These are phyloP conservation scores for Doris montereyensis DNA, from an alignment of 2,888 invertebrate species.

Conservation along the genomic window DNA sequence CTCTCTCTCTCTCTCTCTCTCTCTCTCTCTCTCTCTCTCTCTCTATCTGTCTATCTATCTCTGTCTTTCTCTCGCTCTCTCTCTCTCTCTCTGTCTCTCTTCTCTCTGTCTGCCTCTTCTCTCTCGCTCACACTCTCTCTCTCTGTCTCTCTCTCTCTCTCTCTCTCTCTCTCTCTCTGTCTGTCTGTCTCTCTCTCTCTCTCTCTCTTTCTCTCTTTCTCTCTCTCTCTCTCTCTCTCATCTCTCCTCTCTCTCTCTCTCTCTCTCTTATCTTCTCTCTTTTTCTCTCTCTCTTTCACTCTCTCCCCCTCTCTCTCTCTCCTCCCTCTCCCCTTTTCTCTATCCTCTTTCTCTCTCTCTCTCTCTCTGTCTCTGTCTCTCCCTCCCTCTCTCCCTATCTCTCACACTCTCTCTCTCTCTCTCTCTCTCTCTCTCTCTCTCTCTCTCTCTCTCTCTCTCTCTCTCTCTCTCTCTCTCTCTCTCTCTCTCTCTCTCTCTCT, in stretches of 20 bases:
- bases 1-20: too few species aligned
- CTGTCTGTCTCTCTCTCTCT: background rate
- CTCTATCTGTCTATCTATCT: too few species aligned
- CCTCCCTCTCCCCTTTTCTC: background rate
- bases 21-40: too few species aligned
- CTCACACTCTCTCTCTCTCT: slow-evolving; percentile 16
- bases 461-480: background rate
- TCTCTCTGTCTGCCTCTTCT: too few species aligned
- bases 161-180: too few species aligned
- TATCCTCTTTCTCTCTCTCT: background rate
- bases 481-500: background rate
- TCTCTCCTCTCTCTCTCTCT: background rate
- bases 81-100: too few species aligned
- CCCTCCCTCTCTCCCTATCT: background rate
- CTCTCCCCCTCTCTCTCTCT: background rate
- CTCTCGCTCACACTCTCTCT: too few species aligned
- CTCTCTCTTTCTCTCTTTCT: slow-evolving; percentile 5
- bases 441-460: background rate
- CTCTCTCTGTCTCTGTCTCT: background rate
- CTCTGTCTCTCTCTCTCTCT: too few species aligned
- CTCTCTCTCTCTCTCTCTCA: background rate
- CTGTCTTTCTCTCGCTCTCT: too few species aligned
- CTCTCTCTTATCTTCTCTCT: background rate
- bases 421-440: background rate
- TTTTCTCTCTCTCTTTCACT: background rate